Percentiles rank a stretch among this genome's conserved stretches.
Conservation (phyloP, 1,140 invertebrate species). For the Drosophila setifemur region DNA sequence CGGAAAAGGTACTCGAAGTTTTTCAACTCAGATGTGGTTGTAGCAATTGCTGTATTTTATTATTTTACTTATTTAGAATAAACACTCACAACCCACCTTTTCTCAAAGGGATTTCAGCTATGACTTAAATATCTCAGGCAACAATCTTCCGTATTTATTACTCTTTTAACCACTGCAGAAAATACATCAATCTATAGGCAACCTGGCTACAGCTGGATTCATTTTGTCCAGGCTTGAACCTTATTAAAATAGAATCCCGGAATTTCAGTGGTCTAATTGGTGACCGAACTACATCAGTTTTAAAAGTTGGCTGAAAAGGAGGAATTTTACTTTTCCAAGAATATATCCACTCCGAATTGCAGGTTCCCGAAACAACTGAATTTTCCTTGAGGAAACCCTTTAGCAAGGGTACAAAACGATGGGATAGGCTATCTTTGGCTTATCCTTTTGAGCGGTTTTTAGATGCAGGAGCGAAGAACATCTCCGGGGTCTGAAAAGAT, state of each 20-base stretch:
- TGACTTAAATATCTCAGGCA: slow-evolving; percentile 22
- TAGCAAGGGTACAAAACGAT: slow-evolving; percentile 32
- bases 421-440: slow-evolving; percentile 45
- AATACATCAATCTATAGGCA: not conserved
- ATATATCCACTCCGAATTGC: slow-evolving; percentile 46
- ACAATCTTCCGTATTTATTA: slow-evolving; percentile 34
- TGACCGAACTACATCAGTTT: slow-evolving; percentile 49
- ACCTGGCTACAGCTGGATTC: slow-evolving; percentile 51
- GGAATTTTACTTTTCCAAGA: slow-evolving; percentile 43
- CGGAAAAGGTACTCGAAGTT: too few species aligned
- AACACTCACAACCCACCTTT: slow-evolving; percentile 6
- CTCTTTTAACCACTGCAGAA: slow-evolving; percentile 34
- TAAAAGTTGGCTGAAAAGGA: slow-evolving; percentile 36
- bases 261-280: slow-evolving; percentile 28
- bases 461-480: slow-evolving; percentile 1
- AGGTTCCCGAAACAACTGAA: slow-evolving; percentile 47
- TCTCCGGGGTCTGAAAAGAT: slow-evolving; percentile 24
- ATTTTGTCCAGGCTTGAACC: slow-evolving; percentile 36
- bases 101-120: slow-evolving; percentile 41
- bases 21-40: too few species aligned
- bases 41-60: too few species aligned
- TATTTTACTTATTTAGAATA: too few species aligned
- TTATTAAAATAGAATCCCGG: slow-evolving; percentile 17
- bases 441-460: slow-evolving; percentile 46
- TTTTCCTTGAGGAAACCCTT: slow-evolving; percentile 38